A percentile compares a stretch with the other conserved stretches of the same genome.
phyloP scores from a whole-genome alignment of 2,797 vertebrate species.

The Tragelaphus oryx region DNA sequence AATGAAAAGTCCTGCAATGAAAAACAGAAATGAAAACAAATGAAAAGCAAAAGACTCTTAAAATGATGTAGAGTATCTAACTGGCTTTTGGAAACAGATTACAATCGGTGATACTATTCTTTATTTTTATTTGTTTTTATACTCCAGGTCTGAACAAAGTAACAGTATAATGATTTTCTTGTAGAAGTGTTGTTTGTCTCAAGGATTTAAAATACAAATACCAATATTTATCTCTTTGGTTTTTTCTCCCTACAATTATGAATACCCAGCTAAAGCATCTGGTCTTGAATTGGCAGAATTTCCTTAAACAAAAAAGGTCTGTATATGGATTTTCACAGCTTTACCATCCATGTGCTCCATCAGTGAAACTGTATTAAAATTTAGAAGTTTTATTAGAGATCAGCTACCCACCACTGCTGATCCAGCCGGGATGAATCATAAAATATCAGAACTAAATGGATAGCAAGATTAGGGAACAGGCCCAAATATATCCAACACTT shows the following conservation, averaged over 20 bases:
- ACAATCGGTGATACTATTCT: neutral
- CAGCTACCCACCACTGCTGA: neutral
- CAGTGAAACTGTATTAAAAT: neutral
- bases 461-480: neutral
- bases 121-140: constrained; percentile 7
- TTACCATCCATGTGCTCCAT: neutral
- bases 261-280: neutral
- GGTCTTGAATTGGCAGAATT: neutral
- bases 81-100: neutral
- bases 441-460: neutral
- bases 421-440: neutral
- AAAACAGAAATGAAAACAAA: neutral
- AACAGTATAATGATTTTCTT: neutral
- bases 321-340: neutral
- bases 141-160: neutral
- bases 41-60: neutral
- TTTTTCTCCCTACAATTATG: neutral
- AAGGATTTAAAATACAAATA: constrained; percentile 23
- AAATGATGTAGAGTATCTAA: neutral
- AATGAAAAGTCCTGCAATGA: fast-evolving
- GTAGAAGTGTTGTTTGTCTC: neutral
- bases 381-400: neutral
- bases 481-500: neutral
- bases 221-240: neutral
- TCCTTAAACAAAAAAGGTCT: neutral